Conservation (phyloP, 2,113 vertebrate species). For the Cyprinodon tularosa region DNA sequence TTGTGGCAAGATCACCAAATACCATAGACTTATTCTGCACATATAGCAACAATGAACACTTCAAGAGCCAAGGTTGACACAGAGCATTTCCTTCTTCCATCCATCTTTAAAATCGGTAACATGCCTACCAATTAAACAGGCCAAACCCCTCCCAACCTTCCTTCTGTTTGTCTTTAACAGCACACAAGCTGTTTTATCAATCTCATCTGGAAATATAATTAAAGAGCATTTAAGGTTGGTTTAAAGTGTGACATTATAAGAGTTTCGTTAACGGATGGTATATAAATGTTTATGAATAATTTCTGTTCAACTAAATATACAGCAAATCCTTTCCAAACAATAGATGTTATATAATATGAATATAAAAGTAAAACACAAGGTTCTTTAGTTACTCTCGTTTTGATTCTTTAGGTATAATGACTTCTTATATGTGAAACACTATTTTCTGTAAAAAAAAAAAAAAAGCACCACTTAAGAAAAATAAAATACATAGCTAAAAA, state of each 20-base stretch:
- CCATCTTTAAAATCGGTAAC: constrained; percentile 48
- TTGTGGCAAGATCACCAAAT: constrained; percentile 32
- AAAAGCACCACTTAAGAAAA: background rate
- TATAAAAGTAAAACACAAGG: background rate
- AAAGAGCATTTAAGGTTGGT: constrained; percentile 43
- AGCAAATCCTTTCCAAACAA: background rate
- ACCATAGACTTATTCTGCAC: constrained; percentile 3
- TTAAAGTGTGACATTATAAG: constrained; percentile 30
- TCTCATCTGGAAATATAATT: constrained; percentile 37
- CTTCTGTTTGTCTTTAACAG: constrained; percentile 21
- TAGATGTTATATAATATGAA: background rate
- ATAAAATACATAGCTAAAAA: background rate
- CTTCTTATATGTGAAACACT: background rate
- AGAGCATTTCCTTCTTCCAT: constrained; percentile 31
- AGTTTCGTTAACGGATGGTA: background rate
- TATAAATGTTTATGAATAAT: background rate
- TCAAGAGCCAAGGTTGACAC: constrained; percentile 50
- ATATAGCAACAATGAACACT: constrained; percentile 38
- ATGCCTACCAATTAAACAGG: constrained; percentile 36
- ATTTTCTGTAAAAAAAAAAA: background rate
- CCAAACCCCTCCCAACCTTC: background rate
- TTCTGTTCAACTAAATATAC: background rate
- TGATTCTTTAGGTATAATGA: background rate
- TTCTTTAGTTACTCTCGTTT: background rate
- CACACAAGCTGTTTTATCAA: constrained; percentile 21